A percentile compares a stretch with the other conserved stretches of the same genome.
phyloP scores from a whole-genome alignment of 2,113 vertebrate genomes.

The Mellivora capensis region DNA sequence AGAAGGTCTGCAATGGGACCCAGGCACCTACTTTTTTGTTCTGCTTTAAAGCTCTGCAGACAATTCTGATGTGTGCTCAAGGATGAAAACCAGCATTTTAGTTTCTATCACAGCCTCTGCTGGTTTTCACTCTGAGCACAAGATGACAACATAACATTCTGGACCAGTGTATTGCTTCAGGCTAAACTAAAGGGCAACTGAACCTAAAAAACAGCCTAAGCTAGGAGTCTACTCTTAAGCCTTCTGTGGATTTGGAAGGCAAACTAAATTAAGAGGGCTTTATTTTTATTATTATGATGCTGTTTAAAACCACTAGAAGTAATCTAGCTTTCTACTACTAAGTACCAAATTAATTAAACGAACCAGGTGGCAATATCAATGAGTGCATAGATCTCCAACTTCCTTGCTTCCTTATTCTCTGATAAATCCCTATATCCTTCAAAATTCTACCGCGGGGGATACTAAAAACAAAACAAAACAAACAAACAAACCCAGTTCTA shows the following conservation, averaged over 20 bases:
- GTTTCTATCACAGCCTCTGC: neutral
- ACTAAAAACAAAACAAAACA: neutral
- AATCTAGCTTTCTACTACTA: constrained; percentile 26
- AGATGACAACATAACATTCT: neutral
- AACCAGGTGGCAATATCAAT: neutral
- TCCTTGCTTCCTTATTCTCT: neutral
- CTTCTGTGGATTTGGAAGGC: neutral
- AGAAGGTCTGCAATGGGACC: neutral
- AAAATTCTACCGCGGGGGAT: neutral
- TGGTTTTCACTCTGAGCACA: neutral
- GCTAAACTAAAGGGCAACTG: neutral
- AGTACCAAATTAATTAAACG: neutral
- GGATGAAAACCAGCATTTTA: neutral
- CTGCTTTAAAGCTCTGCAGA: neutral
- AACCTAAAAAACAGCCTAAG: neutral
- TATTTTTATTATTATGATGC: neutral
- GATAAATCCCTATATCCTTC: neutral
- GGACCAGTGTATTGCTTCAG: neutral
- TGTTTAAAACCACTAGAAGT: neutral
- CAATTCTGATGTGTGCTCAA: neutral
- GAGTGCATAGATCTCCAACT: neutral
- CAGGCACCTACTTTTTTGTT: neutral
- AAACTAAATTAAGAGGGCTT: neutral
- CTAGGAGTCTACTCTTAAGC: neutral
- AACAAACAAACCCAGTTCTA: neutral